Evolutionary conservation across 2,113 vertebrate species (phyloP).

Genomic region (Pituophis catenifer): DNA sequence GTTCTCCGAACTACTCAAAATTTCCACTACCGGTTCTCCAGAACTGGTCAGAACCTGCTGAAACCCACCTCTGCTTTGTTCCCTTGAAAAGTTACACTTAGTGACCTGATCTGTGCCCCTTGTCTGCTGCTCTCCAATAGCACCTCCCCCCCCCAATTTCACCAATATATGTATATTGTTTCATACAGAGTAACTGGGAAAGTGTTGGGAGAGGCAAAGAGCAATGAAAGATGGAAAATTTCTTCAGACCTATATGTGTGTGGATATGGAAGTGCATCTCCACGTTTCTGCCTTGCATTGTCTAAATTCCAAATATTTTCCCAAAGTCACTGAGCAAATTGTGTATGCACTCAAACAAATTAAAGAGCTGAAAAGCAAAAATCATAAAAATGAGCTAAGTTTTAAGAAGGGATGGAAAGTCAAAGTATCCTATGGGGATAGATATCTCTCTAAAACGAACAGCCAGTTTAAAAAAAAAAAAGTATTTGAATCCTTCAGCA

Average conservation of each 20-base stretch:
- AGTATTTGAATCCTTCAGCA: not conserved
- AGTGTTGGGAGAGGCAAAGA: not conserved
- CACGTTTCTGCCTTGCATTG: not conserved
- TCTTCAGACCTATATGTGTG: not conserved
- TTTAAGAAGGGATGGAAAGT: not conserved
- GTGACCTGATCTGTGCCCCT: not conserved
- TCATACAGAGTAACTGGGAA: not conserved
- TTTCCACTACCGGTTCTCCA: no score
- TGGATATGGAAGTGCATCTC: not conserved
- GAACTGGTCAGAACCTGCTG: no score
- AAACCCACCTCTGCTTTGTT: not conserved
- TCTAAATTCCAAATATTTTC: not conserved
- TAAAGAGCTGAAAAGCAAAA: not conserved
- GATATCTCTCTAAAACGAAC: not conserved
- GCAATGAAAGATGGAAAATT: not conserved
- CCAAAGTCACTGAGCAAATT: not conserved
- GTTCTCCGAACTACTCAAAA: no score
- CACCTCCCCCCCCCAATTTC: not conserved
- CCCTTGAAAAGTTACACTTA: not conserved
- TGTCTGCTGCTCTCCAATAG: not conserved
- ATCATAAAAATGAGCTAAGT: not conserved
- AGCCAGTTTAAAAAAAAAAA: not conserved
- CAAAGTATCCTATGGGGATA: not conserved
- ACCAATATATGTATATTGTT: not conserved
- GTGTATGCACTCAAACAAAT: not conserved